Base-by-base conservation (phyloP, 2,113 vertebrate genomes). In the Grammomys dolichurus region DNA sequence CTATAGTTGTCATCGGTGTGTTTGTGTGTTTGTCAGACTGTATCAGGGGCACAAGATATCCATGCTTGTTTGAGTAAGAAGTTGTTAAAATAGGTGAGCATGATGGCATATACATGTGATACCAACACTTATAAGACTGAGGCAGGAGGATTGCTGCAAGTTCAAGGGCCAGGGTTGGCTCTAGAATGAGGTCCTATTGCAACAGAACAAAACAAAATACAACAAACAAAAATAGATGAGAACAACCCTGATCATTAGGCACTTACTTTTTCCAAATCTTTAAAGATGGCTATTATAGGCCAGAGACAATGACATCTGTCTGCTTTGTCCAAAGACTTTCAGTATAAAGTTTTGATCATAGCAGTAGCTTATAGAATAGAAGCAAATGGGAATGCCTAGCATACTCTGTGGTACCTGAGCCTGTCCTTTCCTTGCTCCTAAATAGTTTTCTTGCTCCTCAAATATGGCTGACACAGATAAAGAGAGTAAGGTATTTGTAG, bases 381-480 rank as follows among this genome's bases (percentile, higher is more conserved):
- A 95, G 58, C 36, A 95, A 97, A 87, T 82, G 80, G 12, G 31
- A 90, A 65, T 86, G 24, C 90, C 26, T 40, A 56, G 24, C 31
- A 72, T 48, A 40, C n/a, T 89, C 72, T 80, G 48, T 54, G 48
- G 48, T 54, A 36, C 31, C 16, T 10, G 8, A 54, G 7, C 48
- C 77, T 80, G 17, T 80, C 31, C 48, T 80, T 80, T 80, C 17
- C 31, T 78, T 54, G 12, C 20, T 40, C 54, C 36, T 40, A 40
- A n/a, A 72, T 17, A n/a, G 11, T 73, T 85, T 31, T 19, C 24
- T 22, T 67, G 0, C 31, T 76, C 19, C 19, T 91, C n/a, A 77
- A 93, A 91, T 36, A 86, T 17, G 85, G 65, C 16, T 93, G 76
- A 94, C 65, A 93, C 33, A 85, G 31, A 69, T 36, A 81, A 97